Evolutionary conservation across 2,888 invertebrate species (phyloP).

Genomic region (Leucophenga montana): DNA sequence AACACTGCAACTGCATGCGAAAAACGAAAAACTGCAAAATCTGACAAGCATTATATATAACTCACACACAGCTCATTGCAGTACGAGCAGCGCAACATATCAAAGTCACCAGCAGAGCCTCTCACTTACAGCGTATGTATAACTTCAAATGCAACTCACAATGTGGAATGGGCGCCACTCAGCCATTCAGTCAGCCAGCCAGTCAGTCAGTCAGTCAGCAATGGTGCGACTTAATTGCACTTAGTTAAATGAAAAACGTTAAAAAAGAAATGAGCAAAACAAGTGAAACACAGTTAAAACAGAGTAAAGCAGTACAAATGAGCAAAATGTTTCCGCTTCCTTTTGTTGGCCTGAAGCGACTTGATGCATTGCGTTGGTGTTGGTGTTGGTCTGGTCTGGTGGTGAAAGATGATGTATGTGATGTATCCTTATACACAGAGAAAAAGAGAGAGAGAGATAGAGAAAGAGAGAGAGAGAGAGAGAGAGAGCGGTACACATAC

Average conservation of each 20-base stretch:
- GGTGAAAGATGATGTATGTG: slow-evolving; percentile 10
- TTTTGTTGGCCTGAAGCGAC: neutral
- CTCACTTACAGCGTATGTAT: too few relatives aligned
- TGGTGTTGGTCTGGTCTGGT: neutral
- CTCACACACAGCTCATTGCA: neutral
- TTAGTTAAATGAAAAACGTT: slow-evolving; percentile 63
- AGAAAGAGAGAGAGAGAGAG: too few relatives aligned
- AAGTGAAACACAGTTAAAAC: neutral
- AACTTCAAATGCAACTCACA: neutral
- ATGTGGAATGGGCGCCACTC: neutral
- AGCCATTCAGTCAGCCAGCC: too few relatives aligned
- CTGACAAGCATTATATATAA: neutral
- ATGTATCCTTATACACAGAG: neutral
- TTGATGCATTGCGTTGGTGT: neutral
- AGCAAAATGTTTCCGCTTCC: slow-evolving; percentile 58
- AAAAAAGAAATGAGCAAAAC: slow-evolving; percentile 42
- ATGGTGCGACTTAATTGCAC: slow-evolving; percentile 56
- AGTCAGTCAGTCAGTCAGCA: too few relatives aligned
- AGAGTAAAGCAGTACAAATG: slow-evolving; percentile 47
- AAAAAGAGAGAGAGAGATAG: too few relatives aligned
- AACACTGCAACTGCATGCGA: neutral
- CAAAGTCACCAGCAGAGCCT: slow-evolving; percentile 5
- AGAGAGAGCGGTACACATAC: too few relatives aligned
- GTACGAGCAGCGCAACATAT: slow-evolving; percentile 1
- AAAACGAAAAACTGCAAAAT: neutral